phyloP scores from a whole-genome alignment of 2,888 invertebrate species.

The Spisula solida region DNA sequence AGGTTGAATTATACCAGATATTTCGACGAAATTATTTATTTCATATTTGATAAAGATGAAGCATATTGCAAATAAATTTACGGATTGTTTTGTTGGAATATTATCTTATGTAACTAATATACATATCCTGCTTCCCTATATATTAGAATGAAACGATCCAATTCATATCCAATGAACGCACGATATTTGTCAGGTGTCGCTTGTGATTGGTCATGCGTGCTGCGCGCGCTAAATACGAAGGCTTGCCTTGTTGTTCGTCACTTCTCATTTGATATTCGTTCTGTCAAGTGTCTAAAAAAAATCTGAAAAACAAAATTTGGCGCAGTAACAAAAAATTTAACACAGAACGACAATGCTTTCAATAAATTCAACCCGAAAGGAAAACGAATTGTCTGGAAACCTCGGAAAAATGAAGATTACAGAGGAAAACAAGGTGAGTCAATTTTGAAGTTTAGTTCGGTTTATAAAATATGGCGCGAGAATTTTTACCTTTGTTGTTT shows the following conservation, averaged over 20 bases:
- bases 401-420: conserved; percentile 75
- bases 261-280: background rate
- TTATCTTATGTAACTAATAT: background rate
- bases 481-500: conserved; percentile 8
- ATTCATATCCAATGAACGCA: conserved; percentile 22
- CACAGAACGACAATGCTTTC: conserved; percentile 66
- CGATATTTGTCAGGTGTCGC: background rate
- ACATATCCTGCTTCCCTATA: conserved; percentile 13
- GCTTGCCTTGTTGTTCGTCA: background rate
- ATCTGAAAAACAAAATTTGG: background rate
- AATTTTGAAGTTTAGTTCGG: background rate
- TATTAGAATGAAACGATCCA: background rate
- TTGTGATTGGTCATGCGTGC: conserved; percentile 51
- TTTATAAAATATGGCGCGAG: conserved; percentile 54
- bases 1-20: too few relatives aligned
- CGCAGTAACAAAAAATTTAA: background rate
- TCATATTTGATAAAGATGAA: background rate
- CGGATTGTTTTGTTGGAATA: too few relatives aligned
- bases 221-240: conserved; percentile 57
- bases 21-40: too few relatives aligned
- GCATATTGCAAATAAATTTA: background rate
- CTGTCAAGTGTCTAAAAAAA: background rate
- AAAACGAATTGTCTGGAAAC: conserved; percentile 72
- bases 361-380: conserved; percentile 69
- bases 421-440: conserved; percentile 83